Base-by-base conservation (phyloP, 2,113 vertebrate species). In the Chroicocephalus ridibundus region DNA sequence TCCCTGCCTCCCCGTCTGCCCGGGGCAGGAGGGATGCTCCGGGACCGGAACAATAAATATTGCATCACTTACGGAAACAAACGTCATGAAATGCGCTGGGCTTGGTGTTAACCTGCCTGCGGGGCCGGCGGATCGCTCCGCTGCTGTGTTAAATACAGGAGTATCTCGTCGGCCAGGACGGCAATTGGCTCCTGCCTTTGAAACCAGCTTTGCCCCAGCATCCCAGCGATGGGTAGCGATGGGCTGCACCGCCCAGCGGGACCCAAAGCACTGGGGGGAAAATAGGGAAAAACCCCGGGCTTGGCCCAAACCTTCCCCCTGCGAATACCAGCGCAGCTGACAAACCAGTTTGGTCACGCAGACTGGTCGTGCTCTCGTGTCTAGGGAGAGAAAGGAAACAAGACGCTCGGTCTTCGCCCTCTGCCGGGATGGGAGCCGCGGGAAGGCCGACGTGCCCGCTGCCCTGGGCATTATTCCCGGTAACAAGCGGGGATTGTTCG, bases 191-290 rank as follows among this genome's bases (percentile, higher is more conserved):
- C 55, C 25, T 34, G 49, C 24, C 0, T 1, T 8, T 13, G 34
- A 47, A 52, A 44, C 13, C 71, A 31, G 79, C 69, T 60, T 18
- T 36, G 17, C 16, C 49, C 81, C 0, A 0, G 61, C 71, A 24
- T 29, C 46, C 29, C 49, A 3, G 4, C 40, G 7, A 8, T 5
- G 32, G 25, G 34, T 2, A 26, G 26, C 5, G 0, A 15, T 0
- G 11, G 55, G 46, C 70, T 36, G 54, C n/a, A 18, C 3, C 49
- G 9, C 36, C 47, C 68, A 10, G 36, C 34, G 6, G 1, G 0
- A 27, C 68, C 49, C 70, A 26, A 65, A 94, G 2, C 26, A 0
- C 82, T 26, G 0, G 34, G 52, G 60, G 60, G 34, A 34, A 62
- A 91, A 11, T 8, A 8, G 21, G n/a, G 40, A 5, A 52, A 51